Conservation (phyloP, 2,797 vertebrate species). For the Picus viridis region DNA sequence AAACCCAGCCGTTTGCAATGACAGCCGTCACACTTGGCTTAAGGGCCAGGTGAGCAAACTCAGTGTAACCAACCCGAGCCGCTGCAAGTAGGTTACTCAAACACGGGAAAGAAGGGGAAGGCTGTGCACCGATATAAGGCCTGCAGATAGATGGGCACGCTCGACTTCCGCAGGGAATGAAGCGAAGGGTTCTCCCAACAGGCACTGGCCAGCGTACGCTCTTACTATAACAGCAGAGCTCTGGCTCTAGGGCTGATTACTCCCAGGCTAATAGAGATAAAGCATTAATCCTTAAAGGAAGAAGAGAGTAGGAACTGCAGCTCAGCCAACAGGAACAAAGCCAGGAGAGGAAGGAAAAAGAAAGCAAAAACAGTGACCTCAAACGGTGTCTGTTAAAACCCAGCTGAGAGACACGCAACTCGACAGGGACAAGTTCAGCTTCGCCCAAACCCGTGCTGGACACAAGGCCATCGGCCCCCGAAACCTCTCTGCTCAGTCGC, state of each 20-base stretch:
- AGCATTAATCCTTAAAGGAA: not conserved
- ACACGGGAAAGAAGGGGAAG: fast-evolving
- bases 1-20: not conserved
- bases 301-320: fast-evolving
- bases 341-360: constrained; percentile 1
- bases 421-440: fast-evolving
- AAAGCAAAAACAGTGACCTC: not conserved
- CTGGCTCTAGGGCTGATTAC: not conserved
- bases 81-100: not conserved
- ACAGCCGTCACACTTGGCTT: not conserved
- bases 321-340: not conserved
- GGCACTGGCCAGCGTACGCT: fast-evolving
- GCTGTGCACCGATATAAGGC: fast-evolving
- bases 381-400: not conserved
- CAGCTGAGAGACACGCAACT: not conserved
- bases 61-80: not conserved
- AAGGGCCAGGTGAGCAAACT: not conserved
- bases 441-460: fast-evolving
- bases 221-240: not conserved
- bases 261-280: not conserved
- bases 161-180: fast-evolving
- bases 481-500: not conserved
- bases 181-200: not conserved
- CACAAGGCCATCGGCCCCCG: fast-evolving
- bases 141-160: fast-evolving